A percentile compares a stretch with the other conserved stretches of the same genome.
These are phyloP conservation scores for Falco punctatus DNA, from an alignment of 2,113 vertebrate genomes.

Conservation along the genomic window DNA sequence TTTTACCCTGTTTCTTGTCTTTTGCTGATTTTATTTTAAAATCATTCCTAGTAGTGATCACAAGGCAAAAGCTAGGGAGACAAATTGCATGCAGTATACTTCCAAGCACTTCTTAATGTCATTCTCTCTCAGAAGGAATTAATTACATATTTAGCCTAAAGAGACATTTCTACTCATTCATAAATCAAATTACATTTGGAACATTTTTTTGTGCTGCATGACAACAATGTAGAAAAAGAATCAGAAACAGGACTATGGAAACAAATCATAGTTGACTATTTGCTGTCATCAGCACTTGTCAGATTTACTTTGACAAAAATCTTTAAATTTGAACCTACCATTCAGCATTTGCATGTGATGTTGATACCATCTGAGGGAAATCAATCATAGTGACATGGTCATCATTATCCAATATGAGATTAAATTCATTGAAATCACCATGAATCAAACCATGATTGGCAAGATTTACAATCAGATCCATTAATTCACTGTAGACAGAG, in stretches of 20 bases:
- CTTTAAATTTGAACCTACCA: slow-evolving; percentile 78
- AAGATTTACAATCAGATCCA: slow-evolving; percentile 95
- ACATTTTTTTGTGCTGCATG: neutral
- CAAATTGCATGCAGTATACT: neutral
- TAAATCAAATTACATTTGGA: neutral
- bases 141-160: neutral
- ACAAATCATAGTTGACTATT: neutral
- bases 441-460: slow-evolving; percentile 95
- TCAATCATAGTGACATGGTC: slow-evolving; percentile 95
- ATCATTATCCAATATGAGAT: slow-evolving; percentile 90
- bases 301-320: neutral
- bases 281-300: neutral
- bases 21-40: neutral
- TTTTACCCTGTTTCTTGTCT: neutral
- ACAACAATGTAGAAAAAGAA: neutral
- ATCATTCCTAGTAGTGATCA: neutral
- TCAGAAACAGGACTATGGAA: neutral
- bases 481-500: slow-evolving; percentile 89
- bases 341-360: slow-evolving; percentile 92
- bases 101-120: neutral
- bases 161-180: neutral
- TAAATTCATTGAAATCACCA: slow-evolving; percentile 98
- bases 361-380: slow-evolving; percentile 99
- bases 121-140: neutral
- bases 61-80: neutral